phyloP scores from a whole-genome alignment of 2,888 invertebrate genomes.

The Drosophila anceps region DNA sequence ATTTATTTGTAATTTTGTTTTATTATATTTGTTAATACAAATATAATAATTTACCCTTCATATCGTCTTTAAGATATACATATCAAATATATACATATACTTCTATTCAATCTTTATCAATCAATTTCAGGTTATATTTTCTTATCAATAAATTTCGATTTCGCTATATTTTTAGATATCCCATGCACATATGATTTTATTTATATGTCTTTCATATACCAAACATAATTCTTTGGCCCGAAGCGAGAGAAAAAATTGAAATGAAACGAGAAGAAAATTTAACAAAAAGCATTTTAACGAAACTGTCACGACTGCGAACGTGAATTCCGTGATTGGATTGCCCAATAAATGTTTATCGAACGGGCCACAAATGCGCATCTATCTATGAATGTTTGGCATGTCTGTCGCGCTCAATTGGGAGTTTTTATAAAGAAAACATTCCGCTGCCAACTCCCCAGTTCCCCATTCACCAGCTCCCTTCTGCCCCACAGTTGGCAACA shows the following conservation, averaged over 20 bases:
- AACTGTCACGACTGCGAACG: constrained; percentile 76
- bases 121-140: neutral
- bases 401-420: constrained; percentile 51
- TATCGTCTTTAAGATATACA: neutral
- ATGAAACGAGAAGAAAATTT: constrained; percentile 47
- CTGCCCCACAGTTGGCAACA: neutral
- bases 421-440: constrained; percentile 67
- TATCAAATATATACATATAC: neutral
- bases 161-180: constrained; percentile 16
- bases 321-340: constrained; percentile 80
- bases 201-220: constrained; percentile 59
- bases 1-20: no score
- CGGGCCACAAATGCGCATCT: constrained; percentile 70
- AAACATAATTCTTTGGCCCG: constrained; percentile 58
- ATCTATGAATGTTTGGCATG: constrained; percentile 69
- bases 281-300: constrained; percentile 72
- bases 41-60: neutral
- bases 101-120: no score
- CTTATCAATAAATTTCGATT: constrained; percentile 26
- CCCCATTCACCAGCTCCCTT: constrained; percentile 20
- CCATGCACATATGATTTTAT: constrained; percentile 43
- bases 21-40: neutral
- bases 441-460: constrained; percentile 39
- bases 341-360: constrained; percentile 82
- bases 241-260: constrained; percentile 15